Evolutionary conservation across 2,113 vertebrate genomes (phyloP).

Genomic region (Sturnira hondurensis): DNA sequence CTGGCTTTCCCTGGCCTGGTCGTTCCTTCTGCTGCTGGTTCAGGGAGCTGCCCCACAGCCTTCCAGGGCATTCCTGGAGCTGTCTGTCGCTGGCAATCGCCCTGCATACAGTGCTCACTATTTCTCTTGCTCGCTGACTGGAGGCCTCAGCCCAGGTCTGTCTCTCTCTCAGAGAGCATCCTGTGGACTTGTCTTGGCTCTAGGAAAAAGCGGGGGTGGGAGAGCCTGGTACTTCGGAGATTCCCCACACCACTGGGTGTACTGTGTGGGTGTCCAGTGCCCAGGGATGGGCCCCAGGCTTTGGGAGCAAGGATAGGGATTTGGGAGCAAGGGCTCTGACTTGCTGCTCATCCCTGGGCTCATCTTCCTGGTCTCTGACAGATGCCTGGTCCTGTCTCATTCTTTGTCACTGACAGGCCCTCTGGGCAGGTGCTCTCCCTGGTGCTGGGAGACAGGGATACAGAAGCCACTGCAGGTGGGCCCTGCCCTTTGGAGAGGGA

Average conservation of each 20-base stretch:
- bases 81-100: background rate
- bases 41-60: background rate
- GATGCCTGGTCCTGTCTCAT: background rate
- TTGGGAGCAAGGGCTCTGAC: background rate
- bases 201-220: background rate
- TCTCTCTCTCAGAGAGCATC: background rate
- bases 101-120: accelerated
- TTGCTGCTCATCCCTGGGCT: background rate
- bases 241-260: too few relatives aligned
- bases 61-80: background rate
- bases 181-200: too few relatives aligned
- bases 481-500: background rate
- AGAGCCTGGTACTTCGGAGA: too few relatives aligned
- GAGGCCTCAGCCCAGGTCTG: background rate
- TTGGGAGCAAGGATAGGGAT: background rate
- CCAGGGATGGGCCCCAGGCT: background rate
- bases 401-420: accelerated
- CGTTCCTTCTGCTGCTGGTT: background rate
- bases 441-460: background rate
- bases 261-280: background rate
- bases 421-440: background rate
- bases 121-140: accelerated
- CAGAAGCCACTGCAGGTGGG: accelerated
- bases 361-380: background rate
- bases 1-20: background rate